Evolutionary conservation across 1,140 invertebrate genomes (phyloP).

Genomic region (Habropoda laboriosa): DNA sequence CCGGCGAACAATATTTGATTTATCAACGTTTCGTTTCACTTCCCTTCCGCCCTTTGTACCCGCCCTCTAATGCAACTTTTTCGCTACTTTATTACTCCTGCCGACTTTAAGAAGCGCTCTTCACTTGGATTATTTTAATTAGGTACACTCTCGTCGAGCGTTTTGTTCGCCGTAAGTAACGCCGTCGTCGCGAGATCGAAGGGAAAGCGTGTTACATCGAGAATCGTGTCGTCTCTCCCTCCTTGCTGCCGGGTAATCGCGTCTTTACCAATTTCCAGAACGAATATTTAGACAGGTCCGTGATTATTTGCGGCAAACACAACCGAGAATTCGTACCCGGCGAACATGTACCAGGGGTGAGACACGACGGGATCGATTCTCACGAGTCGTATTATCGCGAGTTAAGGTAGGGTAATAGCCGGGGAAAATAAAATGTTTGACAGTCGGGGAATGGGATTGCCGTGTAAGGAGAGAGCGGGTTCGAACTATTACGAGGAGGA

Average conservation of each 20-base stretch:
- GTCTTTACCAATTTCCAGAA: background rate
- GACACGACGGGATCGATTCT: background rate
- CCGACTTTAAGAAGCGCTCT: background rate
- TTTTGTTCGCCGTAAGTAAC: too few relatives aligned
- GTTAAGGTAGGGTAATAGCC: conserved; percentile 18
- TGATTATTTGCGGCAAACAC: background rate
- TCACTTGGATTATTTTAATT: conserved; percentile 38
- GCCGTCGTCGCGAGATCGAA: too few relatives aligned
- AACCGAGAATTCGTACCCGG: too few relatives aligned
- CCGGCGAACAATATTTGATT: conserved; percentile 33
- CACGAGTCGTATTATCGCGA: background rate
- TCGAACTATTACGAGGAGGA: conserved; percentile 3
- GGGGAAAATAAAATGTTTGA: conserved; percentile 42
- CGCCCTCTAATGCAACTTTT: background rate
- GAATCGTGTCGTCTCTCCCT: too few relatives aligned
- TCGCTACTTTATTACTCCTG: too few relatives aligned
- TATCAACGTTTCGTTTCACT: conserved; percentile 14
- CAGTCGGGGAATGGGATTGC: conserved; percentile 32
- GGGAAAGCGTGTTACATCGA: background rate
- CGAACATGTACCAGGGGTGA: too few relatives aligned
- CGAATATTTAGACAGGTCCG: background rate
- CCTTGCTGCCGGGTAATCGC: too few relatives aligned
- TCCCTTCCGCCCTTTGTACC: background rate
- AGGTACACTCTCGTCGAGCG: background rate
- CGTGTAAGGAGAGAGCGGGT: conserved; percentile 13